phyloP scores from a whole-genome alignment of 2,113 vertebrate genomes.

The Anguilla rostrata region DNA sequence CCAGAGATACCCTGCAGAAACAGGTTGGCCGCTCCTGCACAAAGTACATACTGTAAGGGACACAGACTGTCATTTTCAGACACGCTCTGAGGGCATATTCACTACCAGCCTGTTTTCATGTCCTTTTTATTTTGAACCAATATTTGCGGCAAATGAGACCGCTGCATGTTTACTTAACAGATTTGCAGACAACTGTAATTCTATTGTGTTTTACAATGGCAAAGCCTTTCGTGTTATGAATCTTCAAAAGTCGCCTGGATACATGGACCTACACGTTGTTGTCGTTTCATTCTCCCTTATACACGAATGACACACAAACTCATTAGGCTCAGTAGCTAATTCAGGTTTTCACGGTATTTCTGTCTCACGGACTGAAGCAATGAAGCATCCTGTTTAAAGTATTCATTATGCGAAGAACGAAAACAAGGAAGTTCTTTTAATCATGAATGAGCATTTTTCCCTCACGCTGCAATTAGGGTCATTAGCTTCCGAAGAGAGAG shows the following conservation, averaged over 20 bases:
- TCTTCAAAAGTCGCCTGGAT: neutral
- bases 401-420: neutral
- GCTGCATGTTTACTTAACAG: neutral
- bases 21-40: neutral
- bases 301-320: neutral
- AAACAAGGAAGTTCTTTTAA: constrained; percentile 7
- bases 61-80: neutral
- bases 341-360: neutral
- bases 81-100: neutral
- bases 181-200: neutral
- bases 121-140: neutral
- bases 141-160: no score
- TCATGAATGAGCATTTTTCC: neutral
- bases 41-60: neutral
- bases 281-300: neutral
- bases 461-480: neutral
- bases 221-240: neutral
- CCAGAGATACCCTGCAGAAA: neutral
- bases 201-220: neutral
- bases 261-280: neutral
- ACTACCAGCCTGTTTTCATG: neutral
- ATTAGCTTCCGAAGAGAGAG: neutral
- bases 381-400: neutral
- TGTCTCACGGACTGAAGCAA: neutral
- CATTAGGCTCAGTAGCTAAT: neutral